Conservation (phyloP, 2,113 vertebrate genomes). For the Phalacrocorax aristotelis region DNA sequence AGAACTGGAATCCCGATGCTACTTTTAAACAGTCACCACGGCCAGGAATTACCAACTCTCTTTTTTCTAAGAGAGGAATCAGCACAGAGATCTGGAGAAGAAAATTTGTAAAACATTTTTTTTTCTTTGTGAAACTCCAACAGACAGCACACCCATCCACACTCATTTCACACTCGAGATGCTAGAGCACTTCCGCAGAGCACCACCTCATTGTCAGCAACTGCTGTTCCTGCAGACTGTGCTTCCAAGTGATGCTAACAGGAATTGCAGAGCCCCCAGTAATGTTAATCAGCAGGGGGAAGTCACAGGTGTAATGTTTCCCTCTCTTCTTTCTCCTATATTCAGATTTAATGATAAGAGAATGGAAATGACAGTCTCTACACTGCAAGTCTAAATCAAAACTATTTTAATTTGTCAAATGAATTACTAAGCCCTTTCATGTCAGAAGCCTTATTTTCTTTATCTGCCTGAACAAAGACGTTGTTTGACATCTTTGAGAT, state of each 20-base stretch:
- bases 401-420: not conserved
- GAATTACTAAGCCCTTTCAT: not conserved
- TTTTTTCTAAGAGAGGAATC: slow-evolving; percentile 93
- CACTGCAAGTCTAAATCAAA: not conserved
- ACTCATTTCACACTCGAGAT: not conserved
- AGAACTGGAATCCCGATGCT: slow-evolving; percentile 92
- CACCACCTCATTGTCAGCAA: not conserved
- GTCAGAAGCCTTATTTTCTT: not conserved
- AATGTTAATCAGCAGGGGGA: not conserved
- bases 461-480: not conserved
- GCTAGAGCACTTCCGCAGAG: not conserved
- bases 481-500: not conserved
- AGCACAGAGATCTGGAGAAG: slow-evolving; percentile 87
- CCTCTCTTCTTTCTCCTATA: not conserved
- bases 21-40: slow-evolving; percentile 90
- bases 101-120: not conserved
- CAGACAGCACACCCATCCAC: not conserved
- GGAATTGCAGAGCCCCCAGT: not conserved
- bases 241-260: not conserved
- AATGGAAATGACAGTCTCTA: not conserved
- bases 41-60: slow-evolving; percentile 90
- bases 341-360: not conserved
- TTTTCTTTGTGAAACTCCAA: not conserved
- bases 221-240: not conserved
- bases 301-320: not conserved